Conservation (phyloP, 2,888 invertebrate species). For the Idaea aversata region DNA sequence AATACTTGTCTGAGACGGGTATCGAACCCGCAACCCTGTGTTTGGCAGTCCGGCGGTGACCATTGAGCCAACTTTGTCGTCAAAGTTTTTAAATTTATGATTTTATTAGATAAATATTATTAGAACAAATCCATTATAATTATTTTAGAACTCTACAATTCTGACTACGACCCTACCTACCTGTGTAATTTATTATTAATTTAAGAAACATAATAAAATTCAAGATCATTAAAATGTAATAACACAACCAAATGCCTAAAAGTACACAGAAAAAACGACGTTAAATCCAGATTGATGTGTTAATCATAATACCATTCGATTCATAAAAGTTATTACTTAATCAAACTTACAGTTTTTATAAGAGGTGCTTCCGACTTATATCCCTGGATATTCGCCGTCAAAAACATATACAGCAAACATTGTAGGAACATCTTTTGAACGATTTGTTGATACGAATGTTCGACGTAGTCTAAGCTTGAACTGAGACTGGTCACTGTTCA, state of each 20-base stretch:
- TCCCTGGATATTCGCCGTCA: constrained; percentile 32
- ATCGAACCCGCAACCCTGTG: no score
- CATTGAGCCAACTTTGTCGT: no score
- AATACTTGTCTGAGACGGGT: no score
- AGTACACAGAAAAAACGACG: not conserved
- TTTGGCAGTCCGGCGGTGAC: no score
- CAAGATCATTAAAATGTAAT: not conserved
- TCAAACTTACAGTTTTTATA: constrained; percentile 64
- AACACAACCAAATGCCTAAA: not conserved
- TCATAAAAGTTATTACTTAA: not conserved
- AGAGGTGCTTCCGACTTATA: constrained; percentile 51
- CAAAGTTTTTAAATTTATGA: no score
- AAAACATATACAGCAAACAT: constrained; percentile 18
- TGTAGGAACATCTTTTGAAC: not conserved
- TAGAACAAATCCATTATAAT: no score
- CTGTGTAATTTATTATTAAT: no score
- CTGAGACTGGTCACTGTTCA: constrained; percentile 21
- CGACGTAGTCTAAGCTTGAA: constrained; percentile 7
- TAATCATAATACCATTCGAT: not conserved
- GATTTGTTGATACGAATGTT: not conserved
- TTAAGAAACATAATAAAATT: not conserved
- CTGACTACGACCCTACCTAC: no score
- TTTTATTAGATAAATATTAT: no score
- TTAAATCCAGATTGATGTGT: not conserved
- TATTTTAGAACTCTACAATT: no score